Percentiles rank a stretch among this genome's conserved stretches.
These are phyloP conservation scores for Acleris laterana DNA, from an alignment of 2,888 invertebrate genomes.

Conservation along the genomic window DNA sequence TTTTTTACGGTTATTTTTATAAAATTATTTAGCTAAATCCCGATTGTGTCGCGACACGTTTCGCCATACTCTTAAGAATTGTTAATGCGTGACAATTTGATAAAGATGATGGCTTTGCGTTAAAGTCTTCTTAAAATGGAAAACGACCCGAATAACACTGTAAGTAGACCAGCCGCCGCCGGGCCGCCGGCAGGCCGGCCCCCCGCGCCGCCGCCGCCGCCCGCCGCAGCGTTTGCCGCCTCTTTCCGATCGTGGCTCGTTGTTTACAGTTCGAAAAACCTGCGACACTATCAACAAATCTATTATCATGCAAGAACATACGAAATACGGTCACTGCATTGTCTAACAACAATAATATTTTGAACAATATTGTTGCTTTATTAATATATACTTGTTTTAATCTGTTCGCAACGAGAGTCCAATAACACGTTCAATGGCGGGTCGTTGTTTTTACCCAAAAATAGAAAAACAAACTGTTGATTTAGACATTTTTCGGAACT, in stretches of 20 bases:
- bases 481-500: too few species aligned
- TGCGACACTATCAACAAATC: not conserved
- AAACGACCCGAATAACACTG: slow-evolving; percentile 82
- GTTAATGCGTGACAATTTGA: slow-evolving; percentile 70
- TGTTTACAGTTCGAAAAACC: slow-evolving; percentile 3
- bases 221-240: not conserved
- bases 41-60: slow-evolving; percentile 74
- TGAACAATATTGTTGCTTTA: too few species aligned
- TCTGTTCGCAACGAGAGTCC: too few species aligned
- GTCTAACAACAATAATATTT: too few species aligned
- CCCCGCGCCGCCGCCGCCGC: not conserved
- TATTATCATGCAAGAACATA: not conserved
- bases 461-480: too few species aligned
- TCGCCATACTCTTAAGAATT: slow-evolving; percentile 61
- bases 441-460: too few species aligned
- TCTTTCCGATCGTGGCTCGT: not conserved
- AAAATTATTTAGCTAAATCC: slow-evolving; percentile 79
- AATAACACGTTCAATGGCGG: too few species aligned
- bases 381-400: too few species aligned
- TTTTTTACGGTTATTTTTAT: slow-evolving; percentile 80
- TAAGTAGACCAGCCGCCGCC: slow-evolving; percentile 59
- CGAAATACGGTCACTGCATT: too few species aligned
- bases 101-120: slow-evolving; percentile 75
- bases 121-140: slow-evolving; percentile 76
- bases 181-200: not conserved